phyloP scores from a whole-genome alignment of 2,888 invertebrate genomes.

The Diaphora mendica region DNA sequence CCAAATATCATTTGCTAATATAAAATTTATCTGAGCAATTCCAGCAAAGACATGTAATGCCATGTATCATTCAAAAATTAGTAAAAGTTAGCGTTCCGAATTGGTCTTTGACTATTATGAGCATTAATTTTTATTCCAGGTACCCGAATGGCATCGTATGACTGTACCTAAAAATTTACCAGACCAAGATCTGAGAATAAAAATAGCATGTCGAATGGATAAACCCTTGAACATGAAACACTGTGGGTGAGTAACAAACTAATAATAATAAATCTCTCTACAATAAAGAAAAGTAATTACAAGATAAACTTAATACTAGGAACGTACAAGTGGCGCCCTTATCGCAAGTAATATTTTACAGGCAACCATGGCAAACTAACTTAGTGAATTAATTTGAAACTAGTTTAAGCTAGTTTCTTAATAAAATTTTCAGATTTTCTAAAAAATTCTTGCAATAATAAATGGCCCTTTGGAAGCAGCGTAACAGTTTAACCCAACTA shows the following conservation, averaged over 20 bases:
- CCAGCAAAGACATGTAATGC: neutral
- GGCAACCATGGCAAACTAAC: too few relatives aligned
- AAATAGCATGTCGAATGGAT: slow-evolving; percentile 99
- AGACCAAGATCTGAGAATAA: slow-evolving; percentile 98
- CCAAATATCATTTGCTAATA: neutral
- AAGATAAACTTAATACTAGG: too few relatives aligned
- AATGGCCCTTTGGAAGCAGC: too few relatives aligned
- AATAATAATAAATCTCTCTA: too few relatives aligned
- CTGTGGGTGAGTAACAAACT: slow-evolving; percentile 90
- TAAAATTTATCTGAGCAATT: neutral
- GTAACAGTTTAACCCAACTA: too few relatives aligned
- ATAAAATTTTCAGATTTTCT: too few relatives aligned
- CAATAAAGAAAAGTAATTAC: too few relatives aligned
- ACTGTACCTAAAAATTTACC: slow-evolving; percentile 96
- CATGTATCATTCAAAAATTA: too few relatives aligned
- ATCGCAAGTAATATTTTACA: too few relatives aligned
- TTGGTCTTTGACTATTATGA: neutral
- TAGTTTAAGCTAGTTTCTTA: too few relatives aligned
- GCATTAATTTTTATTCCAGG: slow-evolving; percentile 78
- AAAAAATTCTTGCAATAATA: too few relatives aligned
- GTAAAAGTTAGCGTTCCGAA: neutral
- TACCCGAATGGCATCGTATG: slow-evolving; percentile 99
- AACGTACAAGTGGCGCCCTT: too few relatives aligned
- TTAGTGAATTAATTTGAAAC: neutral
- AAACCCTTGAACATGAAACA: slow-evolving; percentile 99